Base-by-base conservation (phyloP, 2,797 vertebrate genomes). In the Acanthornis magna region DNA sequence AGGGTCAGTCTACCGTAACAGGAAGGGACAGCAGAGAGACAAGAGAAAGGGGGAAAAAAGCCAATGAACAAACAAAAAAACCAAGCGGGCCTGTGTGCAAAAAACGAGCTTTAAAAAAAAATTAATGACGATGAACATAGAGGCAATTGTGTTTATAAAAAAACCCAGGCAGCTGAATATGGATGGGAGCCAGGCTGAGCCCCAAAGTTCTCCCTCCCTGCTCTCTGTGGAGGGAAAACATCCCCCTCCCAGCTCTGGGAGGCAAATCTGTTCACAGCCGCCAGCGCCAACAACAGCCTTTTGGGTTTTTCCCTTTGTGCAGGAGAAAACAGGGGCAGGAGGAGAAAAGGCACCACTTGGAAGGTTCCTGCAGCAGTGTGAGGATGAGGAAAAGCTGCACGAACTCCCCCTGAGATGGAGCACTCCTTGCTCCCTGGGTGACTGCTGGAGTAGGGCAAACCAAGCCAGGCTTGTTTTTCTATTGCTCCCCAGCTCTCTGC, bases 1-100 rank as follows among this genome's bases (percentile, higher is more conserved):
- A 97, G 97, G 98, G 97, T 98, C 98, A 98, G 98, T 97, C 97
- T 97, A 96, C 81, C 27, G 71, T 88, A 96, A 97, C 70, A 40
- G 96, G 95, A 95, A 96, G 94, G 96, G 97, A 95, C 96, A 94
- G 91, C 88, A 21, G 96, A 96, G 95, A 95, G 68, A 88, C 29
- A 62, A 85, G 82, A 67, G 90, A 91, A 84, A 82, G 81, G 94
- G 67, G 94, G 40, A 61, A 51, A 95, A 97, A 16, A 3, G 20
- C 38, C 45, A 67, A 34, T 85, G 84, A 95, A 96, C 96, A 97
- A 98, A 96, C 75, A 93, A 74, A 96, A 45, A 85, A 95, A 62
- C 29, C 38, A 79, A 96, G 91, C 57, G 92, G 81, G 90, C 97
- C 97, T 95, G 96, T 97, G 87, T 85, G 91, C 86, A 96, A 86